These are phyloP conservation scores for Takifugu rubripes DNA, from an alignment of 2,797 vertebrate species.

Conservation along the genomic window DNA sequence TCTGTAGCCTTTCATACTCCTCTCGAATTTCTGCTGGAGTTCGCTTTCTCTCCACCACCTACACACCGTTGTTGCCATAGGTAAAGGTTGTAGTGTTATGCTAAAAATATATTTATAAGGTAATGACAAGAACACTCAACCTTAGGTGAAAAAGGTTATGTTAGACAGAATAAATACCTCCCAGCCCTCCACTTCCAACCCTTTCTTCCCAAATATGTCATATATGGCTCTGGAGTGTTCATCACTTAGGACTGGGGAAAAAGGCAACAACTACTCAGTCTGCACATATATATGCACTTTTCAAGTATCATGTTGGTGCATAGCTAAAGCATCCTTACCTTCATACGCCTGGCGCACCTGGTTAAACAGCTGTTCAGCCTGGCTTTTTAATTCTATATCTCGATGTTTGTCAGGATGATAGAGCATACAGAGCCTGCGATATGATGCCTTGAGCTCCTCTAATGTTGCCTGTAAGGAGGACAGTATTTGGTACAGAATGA, in stretches of 20 bases:
- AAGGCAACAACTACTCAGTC: neutral
- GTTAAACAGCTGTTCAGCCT: conserved; percentile 93
- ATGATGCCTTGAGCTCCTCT: conserved; percentile 93
- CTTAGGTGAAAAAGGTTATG: neutral
- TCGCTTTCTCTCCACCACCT: conserved; percentile 95
- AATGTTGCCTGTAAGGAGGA: conserved; percentile 81
- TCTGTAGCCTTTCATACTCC: conserved; percentile 93
- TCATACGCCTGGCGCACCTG: conserved; percentile 95
- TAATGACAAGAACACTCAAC: conserved; percentile 1
- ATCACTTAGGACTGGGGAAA: conserved; percentile 87
- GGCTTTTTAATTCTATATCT: conserved; percentile 89
- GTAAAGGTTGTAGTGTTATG: neutral
- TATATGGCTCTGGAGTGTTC: conserved; percentile 95
- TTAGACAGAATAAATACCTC: conserved; percentile 79
- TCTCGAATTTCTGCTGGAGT: conserved; percentile 94
- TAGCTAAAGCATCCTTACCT: conserved; percentile 71
- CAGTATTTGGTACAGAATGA: neutral
- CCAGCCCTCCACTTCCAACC: conserved; percentile 98
- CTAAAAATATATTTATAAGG: neutral
- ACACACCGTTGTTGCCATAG: conserved; percentile 14
- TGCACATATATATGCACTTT: neutral
- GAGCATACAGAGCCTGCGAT: conserved; percentile 94
- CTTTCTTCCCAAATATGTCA: conserved; percentile 96
- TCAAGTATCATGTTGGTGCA: neutral
- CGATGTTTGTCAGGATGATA: conserved; percentile 99